Evolutionary conservation across 2,113 vertebrate genomes (phyloP).

Genomic region (Bos indicus): DNA sequence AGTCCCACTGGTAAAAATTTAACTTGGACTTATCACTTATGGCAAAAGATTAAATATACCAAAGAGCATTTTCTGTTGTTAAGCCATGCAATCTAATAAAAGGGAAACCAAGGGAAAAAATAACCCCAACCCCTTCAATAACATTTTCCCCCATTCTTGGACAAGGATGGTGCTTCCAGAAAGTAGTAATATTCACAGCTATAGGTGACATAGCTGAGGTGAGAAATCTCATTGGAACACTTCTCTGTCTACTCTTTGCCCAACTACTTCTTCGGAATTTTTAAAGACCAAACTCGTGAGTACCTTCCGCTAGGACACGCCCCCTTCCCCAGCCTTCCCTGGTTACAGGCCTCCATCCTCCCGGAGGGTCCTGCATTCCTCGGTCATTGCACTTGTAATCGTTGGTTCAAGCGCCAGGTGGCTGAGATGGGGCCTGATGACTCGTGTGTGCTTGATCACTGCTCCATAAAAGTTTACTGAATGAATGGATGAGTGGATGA

Average conservation of each 20-base stretch:
- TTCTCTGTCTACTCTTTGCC: neutral
- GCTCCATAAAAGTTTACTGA: neutral
- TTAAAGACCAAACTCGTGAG: neutral
- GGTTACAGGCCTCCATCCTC: fast-evolving
- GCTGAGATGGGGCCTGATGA: neutral
- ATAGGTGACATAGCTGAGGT: neutral
- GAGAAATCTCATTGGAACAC: neutral
- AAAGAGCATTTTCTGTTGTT: neutral
- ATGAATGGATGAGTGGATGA: neutral
- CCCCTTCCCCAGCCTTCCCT: neutral
- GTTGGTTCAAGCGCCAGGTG: neutral
- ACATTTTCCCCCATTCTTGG: neutral
- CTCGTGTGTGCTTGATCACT: too few relatives aligned
- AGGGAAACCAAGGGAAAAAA: neutral
- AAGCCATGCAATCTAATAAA: neutral
- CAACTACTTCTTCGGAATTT: neutral
- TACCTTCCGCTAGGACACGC: neutral
- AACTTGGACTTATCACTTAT: neutral
- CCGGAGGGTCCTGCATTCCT: neutral
- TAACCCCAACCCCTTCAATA: neutral
- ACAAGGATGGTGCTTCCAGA: neutral
- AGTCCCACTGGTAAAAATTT: neutral
- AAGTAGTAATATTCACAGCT: neutral
- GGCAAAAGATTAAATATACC: neutral
- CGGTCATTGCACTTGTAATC: neutral